phyloP scores from a whole-genome alignment of 2,797 vertebrate species.

The Aldrovandia affinis region DNA sequence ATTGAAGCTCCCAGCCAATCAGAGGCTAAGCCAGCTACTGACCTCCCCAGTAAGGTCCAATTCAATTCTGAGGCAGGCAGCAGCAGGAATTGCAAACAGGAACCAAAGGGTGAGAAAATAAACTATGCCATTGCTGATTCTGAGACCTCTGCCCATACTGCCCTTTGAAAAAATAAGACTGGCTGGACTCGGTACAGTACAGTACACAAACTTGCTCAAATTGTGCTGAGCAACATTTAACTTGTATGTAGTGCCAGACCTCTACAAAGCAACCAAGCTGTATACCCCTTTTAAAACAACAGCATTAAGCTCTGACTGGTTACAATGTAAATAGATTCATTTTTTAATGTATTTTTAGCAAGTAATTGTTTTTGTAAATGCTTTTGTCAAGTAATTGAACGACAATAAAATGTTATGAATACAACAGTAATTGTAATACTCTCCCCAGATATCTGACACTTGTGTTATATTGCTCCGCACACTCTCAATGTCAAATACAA shows the following conservation, averaged over 20 bases:
- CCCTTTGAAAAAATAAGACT: conserved; percentile 57
- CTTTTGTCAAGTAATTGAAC: conserved; percentile 8
- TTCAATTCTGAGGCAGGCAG: conserved; percentile 43
- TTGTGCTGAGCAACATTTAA: conserved; percentile 3
- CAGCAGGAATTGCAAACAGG: conserved; percentile 57
- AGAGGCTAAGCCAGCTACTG: conserved; percentile 45
- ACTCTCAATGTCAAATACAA: neutral
- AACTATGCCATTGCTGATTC: conserved; percentile 46
- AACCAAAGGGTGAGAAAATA: conserved; percentile 61
- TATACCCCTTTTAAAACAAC: neutral
- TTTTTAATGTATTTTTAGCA: neutral
- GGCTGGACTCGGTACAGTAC: neutral
- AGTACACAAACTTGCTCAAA: conserved; percentile 18
- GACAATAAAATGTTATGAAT: neutral
- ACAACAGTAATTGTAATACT: neutral
- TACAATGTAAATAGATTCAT: conserved; percentile 6
- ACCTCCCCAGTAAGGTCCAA: conserved; percentile 43
- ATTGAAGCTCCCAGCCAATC: conserved; percentile 48
- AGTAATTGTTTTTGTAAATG: neutral
- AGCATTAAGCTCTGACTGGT: conserved; percentile 10
- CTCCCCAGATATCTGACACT: neutral
- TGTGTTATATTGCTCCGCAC: neutral
- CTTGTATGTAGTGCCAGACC: neutral
- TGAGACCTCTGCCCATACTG: conserved; percentile 64
- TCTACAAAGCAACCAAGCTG: neutral